phyloP scores from a whole-genome alignment of 2,113 vertebrate genomes.

The Rostratula benghalensis region DNA sequence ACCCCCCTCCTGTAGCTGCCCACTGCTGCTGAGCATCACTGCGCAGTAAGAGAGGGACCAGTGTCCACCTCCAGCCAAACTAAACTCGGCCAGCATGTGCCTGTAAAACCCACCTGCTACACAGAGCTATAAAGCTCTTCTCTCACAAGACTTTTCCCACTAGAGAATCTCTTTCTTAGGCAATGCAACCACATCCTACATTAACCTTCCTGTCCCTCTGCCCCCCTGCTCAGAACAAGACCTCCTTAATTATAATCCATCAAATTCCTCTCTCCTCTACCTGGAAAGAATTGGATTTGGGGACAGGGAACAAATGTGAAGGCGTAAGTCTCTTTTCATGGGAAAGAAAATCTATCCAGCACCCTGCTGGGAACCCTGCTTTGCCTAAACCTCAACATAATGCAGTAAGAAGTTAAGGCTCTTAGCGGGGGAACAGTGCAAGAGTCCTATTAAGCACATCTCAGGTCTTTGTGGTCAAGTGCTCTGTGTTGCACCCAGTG shows the following conservation, averaged over 20 bases:
- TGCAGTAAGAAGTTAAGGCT: slow-evolving; percentile 62
- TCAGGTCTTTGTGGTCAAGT: not conserved
- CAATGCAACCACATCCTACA: not conserved
- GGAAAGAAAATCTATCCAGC: slow-evolving; percentile 38
- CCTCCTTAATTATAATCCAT: slow-evolving; percentile 42
- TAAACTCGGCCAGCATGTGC: not conserved
- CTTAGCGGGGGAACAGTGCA: slow-evolving; percentile 2
- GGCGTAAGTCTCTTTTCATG: slow-evolving; percentile 24
- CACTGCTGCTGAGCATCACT: not conserved
- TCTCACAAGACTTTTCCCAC: not conserved
- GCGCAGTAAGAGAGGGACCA: too few relatives aligned
- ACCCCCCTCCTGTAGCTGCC: not conserved
- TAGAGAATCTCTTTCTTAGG: not conserved
- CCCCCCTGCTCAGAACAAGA: not conserved
- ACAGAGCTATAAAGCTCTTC: not conserved
- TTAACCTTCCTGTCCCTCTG: not conserved
- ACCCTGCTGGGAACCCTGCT: slow-evolving; percentile 27
- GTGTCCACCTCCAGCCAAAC: not conserved
- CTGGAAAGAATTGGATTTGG: slow-evolving; percentile 31
- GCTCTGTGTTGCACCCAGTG: fast-evolving
- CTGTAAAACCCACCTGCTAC: not conserved
- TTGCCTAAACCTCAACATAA: slow-evolving; percentile 51
- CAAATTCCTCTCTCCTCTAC: slow-evolving; percentile 16
- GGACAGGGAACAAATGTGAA: slow-evolving; percentile 10
- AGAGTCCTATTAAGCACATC: not conserved